Percentiles rank a stretch among this genome's conserved stretches.
These are phyloP conservation scores for Watsonalla binaria DNA, from an alignment of 2,888 invertebrate species.

Conservation along the genomic window DNA sequence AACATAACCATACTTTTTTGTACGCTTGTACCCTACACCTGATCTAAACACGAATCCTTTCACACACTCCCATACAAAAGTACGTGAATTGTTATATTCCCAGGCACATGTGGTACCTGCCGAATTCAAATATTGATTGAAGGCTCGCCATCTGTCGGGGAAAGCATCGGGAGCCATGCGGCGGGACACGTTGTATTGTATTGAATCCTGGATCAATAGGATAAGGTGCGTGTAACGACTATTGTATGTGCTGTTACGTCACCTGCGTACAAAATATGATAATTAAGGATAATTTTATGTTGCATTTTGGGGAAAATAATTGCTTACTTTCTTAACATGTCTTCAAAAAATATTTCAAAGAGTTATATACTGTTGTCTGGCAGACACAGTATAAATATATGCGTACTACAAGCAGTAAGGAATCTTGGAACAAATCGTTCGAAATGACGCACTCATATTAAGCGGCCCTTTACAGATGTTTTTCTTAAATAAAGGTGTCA, in stretches of 20 bases:
- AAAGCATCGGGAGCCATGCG: conserved; percentile 42
- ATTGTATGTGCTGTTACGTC: neutral
- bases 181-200: conserved; percentile 20
- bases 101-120: neutral
- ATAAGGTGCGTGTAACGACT: neutral
- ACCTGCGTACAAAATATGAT: neutral
- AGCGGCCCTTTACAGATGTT: too few relatives aligned
- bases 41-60: neutral
- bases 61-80: neutral
- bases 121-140: conserved; percentile 76
- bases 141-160: conserved; percentile 72
- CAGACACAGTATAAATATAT: too few relatives aligned
- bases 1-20: too few relatives aligned
- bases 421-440: too few relatives aligned
- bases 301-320: too few relatives aligned
- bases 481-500: too few relatives aligned
- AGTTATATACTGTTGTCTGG: too few relatives aligned
- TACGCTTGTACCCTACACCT: neutral
- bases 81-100: neutral
- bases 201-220: conserved; percentile 5
- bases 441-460: too few relatives aligned
- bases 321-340: too few relatives aligned
- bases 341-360: too few relatives aligned
- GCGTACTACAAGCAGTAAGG: too few relatives aligned
- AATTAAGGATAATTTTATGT: neutral